phyloP scores from a whole-genome alignment of 2,797 vertebrate genomes.

The Bothrops alternatus region DNA sequence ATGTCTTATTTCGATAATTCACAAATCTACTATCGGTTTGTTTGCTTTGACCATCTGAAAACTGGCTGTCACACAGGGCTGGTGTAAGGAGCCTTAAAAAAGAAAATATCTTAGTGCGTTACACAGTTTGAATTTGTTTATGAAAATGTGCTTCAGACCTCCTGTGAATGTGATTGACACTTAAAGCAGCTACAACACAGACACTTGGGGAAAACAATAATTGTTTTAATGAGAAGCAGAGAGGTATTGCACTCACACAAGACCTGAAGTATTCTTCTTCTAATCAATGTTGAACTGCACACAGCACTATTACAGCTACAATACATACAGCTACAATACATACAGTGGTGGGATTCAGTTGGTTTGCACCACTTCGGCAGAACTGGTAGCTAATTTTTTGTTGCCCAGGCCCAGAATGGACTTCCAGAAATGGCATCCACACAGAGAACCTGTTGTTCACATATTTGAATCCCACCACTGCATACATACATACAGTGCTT shows the following conservation, averaged over 20 bases:
- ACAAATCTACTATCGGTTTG: background rate
- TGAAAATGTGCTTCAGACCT: background rate
- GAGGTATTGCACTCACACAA: background rate
- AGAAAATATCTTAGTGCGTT: background rate
- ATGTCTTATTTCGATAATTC: background rate
- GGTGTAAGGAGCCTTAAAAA: background rate
- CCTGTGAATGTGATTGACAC: background rate
- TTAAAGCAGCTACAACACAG: background rate
- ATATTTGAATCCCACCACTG: too few species aligned
- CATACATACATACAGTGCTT: background rate
- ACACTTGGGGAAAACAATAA: background rate
- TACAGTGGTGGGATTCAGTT: too few species aligned
- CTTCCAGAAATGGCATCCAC: too few species aligned
- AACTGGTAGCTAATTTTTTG: too few species aligned
- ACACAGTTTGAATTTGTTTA: background rate
- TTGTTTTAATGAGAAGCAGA: background rate
- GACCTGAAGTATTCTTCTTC: background rate
- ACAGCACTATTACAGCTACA: background rate
- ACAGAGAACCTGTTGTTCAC: too few species aligned
- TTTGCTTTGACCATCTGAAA: background rate
- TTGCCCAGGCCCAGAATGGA: too few species aligned
- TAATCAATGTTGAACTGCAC: background rate
- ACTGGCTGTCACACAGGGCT: background rate
- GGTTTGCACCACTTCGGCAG: too few species aligned
- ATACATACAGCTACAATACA: background rate